Evolutionary conservation across 1,140 invertebrate genomes (phyloP).

Genomic region (Platyura marginata): DNA sequence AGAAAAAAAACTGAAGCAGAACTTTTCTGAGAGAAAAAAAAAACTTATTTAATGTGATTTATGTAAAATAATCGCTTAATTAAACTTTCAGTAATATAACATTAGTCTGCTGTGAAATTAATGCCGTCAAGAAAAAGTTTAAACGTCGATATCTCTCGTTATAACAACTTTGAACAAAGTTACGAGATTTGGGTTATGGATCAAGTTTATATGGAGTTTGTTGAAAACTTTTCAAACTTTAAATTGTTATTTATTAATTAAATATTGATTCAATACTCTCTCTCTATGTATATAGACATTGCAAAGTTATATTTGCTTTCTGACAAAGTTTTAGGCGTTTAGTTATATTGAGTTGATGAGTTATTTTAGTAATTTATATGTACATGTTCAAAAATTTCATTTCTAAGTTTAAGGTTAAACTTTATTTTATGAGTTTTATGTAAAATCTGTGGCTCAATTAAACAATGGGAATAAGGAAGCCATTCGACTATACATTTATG

Average conservation of each 20-base stretch:
- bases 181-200: not conserved
- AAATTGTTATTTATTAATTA: not conserved
- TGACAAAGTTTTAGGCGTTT: not conserved
- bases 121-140: not conserved
- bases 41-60: not conserved
- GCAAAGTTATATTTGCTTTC: not conserved
- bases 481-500: too few relatives aligned
- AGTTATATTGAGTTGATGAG: not conserved
- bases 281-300: not conserved
- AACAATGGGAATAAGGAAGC: too few relatives aligned
- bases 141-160: not conserved
- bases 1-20: too few relatives aligned
- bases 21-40: too few relatives aligned
- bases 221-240: not conserved
- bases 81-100: slow-evolving; percentile 1
- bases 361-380: not conserved
- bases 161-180: not conserved
- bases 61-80: slow-evolving; percentile 1
- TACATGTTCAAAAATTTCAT: not conserved
- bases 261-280: not conserved
- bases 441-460: too few relatives aligned
- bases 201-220: not conserved
- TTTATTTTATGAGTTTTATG: not conserved
- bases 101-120: slow-evolving; percentile 1
- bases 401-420: not conserved